phyloP scores from a whole-genome alignment of 2,888 invertebrate genomes.

The Phaedon cochleariae region DNA sequence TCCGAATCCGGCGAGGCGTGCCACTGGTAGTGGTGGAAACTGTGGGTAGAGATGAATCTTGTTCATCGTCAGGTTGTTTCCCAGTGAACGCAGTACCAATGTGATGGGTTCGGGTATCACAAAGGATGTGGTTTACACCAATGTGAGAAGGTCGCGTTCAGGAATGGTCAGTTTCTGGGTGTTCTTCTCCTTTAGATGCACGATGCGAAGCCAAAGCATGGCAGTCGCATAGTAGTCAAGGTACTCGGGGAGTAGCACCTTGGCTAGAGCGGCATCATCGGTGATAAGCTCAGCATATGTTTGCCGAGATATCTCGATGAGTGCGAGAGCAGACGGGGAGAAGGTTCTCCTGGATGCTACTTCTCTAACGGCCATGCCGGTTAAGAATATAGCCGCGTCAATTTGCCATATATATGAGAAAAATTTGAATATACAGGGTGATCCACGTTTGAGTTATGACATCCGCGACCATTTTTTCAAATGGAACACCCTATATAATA shows the following conservation, averaged over 20 bases:
- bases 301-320: slow-evolving; percentile 19
- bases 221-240: slow-evolving; percentile 27
- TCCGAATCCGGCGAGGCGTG: not conserved
- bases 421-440: too few species aligned
- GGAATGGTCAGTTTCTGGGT: slow-evolving; percentile 24
- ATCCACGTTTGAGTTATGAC: too few species aligned
- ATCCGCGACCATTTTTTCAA: too few species aligned
- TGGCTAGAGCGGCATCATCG: slow-evolving; percentile 23
- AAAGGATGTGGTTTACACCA: slow-evolving; percentile 10
- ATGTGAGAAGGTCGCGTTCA: slow-evolving; percentile 18
- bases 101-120: slow-evolving; percentile 1
- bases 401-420: too few species aligned
- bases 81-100: not conserved
- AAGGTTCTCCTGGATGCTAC: slow-evolving; percentile 11
- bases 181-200: slow-evolving; percentile 25
- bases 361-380: slow-evolving; percentile 17
- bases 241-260: slow-evolving; percentile 28
- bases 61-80: slow-evolving; percentile 11
- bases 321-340: slow-evolving; percentile 19
- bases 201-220: slow-evolving; percentile 29
- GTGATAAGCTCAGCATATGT: slow-evolving; percentile 22
- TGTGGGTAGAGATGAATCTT: slow-evolving; percentile 18
- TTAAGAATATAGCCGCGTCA: slow-evolving; percentile 13
- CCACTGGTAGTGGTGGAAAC: slow-evolving; percentile 15
- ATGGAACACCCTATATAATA: too few species aligned